phyloP scores from a whole-genome alignment of 2,888 invertebrate species.

The Disparrhopalites patrizii region DNA sequence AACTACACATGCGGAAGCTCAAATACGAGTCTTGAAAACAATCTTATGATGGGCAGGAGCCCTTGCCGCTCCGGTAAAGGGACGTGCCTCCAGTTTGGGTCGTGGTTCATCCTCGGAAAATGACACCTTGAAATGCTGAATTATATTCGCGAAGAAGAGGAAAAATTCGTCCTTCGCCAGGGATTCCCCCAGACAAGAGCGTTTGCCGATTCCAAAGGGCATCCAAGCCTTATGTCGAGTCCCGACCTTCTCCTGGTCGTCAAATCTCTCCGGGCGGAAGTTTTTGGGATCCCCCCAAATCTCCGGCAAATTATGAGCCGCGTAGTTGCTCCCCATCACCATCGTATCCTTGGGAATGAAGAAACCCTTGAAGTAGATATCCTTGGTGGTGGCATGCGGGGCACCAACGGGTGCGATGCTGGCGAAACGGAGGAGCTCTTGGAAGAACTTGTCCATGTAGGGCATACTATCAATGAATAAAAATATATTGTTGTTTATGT shows the following conservation, averaged over 20 bases:
- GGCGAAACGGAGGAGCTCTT: neutral
- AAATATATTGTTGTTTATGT: no score
- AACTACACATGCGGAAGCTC: no score
- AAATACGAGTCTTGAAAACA: no score
- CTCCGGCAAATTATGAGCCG: neutral
- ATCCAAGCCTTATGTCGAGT: neutral
- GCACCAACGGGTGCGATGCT: neutral
- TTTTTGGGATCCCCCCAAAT: slow-evolving; percentile 6
- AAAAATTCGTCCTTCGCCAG: neutral
- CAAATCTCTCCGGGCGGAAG: slow-evolving; percentile 2
- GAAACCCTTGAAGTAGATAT: neutral
- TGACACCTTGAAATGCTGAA: no score
- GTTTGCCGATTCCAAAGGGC: neutral
- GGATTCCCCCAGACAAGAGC: neutral
- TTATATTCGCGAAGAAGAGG: neutral
- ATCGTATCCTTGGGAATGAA: neutral
- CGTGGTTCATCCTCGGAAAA: no score
- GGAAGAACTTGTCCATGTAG: neutral
- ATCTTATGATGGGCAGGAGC: no score
- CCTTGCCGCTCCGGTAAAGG: no score
- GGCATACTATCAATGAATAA: neutral
- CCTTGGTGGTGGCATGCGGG: slow-evolving; percentile 4
- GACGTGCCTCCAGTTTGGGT: no score
- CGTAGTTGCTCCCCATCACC: neutral
- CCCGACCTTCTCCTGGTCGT: neutral